These are phyloP conservation scores for Mormyrops boulengeri DNA, from an alignment of 2,797 vertebrate species.

Conservation along the genomic window DNA sequence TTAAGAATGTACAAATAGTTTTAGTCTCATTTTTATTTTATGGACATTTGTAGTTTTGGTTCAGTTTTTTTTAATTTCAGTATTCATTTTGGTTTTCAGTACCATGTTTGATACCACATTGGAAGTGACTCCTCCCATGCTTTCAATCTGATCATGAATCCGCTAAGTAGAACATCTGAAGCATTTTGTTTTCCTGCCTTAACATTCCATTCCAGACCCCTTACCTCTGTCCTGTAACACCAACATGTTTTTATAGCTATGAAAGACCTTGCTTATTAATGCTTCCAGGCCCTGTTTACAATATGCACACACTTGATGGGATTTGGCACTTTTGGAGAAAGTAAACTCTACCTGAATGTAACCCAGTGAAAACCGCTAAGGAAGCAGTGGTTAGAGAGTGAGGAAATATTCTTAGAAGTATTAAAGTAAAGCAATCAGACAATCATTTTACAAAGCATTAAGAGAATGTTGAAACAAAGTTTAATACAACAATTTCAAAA, in stretches of 20 bases:
- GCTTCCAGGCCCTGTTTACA: background rate
- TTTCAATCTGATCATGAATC: background rate
- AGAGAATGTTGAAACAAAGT: no score
- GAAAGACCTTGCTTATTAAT: background rate
- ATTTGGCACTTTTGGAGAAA: background rate
- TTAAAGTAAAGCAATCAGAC: no score
- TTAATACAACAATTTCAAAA: no score
- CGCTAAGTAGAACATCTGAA: background rate
- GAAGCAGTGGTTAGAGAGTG: no score
- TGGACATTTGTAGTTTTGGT: background rate
- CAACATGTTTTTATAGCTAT: background rate
- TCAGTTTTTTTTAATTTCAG: background rate
- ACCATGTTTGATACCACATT: background rate
- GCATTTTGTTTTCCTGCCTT: background rate
- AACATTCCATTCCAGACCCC: background rate
- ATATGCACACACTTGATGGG: background rate
- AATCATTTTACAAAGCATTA: no score
- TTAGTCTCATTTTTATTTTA: background rate
- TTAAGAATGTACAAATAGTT: background rate
- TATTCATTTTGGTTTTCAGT: background rate
- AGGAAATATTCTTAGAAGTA: no score
- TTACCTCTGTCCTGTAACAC: background rate
- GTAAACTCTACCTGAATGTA: background rate
- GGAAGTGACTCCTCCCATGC: background rate
- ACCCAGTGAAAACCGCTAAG: no score